Base-by-base conservation (phyloP, 2,113 vertebrate species). In the Serinus canaria region DNA sequence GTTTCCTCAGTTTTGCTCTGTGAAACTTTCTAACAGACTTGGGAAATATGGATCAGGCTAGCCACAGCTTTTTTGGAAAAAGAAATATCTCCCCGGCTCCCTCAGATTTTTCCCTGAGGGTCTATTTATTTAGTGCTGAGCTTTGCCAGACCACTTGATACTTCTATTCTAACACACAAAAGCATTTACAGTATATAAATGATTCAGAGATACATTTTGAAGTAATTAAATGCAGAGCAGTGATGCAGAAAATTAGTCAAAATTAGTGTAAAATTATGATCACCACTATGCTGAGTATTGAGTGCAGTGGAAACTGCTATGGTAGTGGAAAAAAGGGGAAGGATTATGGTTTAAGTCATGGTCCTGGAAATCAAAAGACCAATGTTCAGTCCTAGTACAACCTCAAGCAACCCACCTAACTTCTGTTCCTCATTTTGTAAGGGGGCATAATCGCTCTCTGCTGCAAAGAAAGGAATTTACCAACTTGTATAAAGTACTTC, bases 231-330 rank as follows among this genome's bases (percentile, higher is more conserved):
- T 80, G 50, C 64, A 75, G 60, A 68, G 52, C 85, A 90, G 20
- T n/a, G 75, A 56, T 83, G 90, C 88, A 92, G 94, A 96, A 96
- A 96, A 96, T 94, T 63, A 83, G 93, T 85, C 27, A 83, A 91
- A 96, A 93, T 95, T 83, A 81, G 94, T 94, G 79, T 95, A 77
- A 94, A 97, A 90, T 92, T 92, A 44, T 90, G 75, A 89, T 86
- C 88, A 88, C 83, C 75, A 72, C 72, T 23, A 20, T 75, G 31
- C 75, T 88, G 75, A 73, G 50, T 67, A 63, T 49, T 78, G 27
- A 74, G 23, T 70, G 17, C 2, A 9, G 50, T 69, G 50, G 39
- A 83, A 90, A 60, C 44, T 88, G 82, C 35, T 80, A n/a, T 77
- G 59, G 20, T 73, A 68, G 46, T 31, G 30, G 59, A 33, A 82